These are phyloP conservation scores for Octodon degus DNA, from an alignment of 2,113 vertebrate species.

Conservation along the genomic window DNA sequence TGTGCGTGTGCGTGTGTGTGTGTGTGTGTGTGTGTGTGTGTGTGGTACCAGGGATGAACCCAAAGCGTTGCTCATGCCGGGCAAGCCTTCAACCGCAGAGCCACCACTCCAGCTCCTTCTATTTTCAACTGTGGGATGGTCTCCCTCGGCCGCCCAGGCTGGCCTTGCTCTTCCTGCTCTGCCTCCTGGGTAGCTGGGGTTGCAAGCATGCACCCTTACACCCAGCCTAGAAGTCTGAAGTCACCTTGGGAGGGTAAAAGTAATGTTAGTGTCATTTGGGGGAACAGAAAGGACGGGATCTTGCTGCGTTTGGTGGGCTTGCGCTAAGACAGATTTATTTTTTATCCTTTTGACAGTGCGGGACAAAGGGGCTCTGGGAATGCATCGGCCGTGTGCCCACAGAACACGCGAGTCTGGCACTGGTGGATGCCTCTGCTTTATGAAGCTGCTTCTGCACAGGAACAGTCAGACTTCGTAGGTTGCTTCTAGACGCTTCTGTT, in stretches of 20 bases:
- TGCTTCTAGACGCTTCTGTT: slow-evolving; percentile 12
- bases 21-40: too few species aligned
- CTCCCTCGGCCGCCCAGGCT: neutral
- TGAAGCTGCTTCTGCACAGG: slow-evolving; percentile 24
- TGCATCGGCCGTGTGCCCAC: neutral
- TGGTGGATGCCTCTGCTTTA: neutral
- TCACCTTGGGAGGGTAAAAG: neutral
- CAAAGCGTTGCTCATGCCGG: neutral
- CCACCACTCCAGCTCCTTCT: neutral
- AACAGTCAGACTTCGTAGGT: neutral
- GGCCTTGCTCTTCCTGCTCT: neutral
- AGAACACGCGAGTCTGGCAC: neutral
- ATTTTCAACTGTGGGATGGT: neutral
- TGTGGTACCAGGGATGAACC: neutral
- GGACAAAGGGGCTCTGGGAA: neutral
- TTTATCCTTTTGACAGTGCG: slow-evolving; percentile 15
- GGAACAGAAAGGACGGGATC: neutral
- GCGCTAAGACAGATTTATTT: neutral
- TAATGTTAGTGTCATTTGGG: neutral
- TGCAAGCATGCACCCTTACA: neutral
- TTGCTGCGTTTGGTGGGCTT: slow-evolving; percentile 17
- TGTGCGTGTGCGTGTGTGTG: too few species aligned
- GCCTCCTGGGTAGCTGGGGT: neutral
- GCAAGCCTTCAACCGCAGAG: neutral
- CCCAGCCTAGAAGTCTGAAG: neutral